Conservation (phyloP, 2,113 vertebrate genomes). For the Xiphophorus hellerii region DNA sequence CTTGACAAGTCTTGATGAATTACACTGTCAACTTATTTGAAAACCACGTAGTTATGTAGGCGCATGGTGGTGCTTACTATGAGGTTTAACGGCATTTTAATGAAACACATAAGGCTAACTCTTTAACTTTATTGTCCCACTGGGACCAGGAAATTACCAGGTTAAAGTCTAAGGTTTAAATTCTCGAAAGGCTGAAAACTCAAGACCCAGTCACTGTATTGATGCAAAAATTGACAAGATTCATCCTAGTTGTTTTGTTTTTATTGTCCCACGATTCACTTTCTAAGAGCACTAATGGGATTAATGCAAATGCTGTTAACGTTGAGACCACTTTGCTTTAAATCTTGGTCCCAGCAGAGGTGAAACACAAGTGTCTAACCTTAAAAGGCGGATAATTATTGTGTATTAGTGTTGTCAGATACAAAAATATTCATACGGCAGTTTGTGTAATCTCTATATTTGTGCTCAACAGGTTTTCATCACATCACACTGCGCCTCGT, state of each 20-base stretch:
- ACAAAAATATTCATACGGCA: neutral
- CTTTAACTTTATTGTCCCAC: neutral
- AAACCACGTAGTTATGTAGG: neutral
- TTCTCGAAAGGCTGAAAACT: neutral
- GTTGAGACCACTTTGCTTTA: neutral
- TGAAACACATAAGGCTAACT: neutral
- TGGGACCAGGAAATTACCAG: too few species aligned
- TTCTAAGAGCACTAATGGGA: neutral
- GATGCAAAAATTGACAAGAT: neutral
- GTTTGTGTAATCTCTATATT: neutral
- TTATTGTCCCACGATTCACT: neutral
- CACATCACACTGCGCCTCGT: constrained; percentile 25
- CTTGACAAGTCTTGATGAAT: neutral
- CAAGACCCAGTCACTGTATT: neutral
- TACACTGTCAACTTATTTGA: neutral
- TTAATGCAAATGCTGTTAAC: neutral
- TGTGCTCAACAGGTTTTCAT: constrained; percentile 48
- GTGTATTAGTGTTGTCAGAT: neutral
- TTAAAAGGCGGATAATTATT: neutral
- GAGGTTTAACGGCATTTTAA: neutral
- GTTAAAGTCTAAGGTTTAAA: neutral
- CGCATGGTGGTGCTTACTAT: neutral
- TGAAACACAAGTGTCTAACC: neutral
- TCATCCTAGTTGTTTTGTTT: neutral
- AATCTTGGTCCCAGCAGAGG: neutral